Evolutionary conservation across 2,888 invertebrate genomes (phyloP), one percentile per base, ranked within the genome.

Genomic region (Andricus curvator): DNA sequence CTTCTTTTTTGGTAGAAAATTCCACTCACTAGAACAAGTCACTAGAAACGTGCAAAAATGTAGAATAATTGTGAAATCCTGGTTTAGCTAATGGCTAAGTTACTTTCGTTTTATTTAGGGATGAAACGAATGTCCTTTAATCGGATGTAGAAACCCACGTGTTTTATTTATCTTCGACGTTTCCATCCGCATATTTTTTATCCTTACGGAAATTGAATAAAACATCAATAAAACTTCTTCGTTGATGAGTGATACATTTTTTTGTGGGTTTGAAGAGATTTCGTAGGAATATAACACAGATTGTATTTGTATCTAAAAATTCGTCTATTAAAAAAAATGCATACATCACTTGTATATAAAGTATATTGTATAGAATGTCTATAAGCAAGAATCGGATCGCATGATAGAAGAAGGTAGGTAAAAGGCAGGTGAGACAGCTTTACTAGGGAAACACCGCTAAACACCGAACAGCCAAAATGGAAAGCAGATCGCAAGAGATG

Each of bases 181-280:
- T 81, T 85, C 79, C 89, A 89, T 80, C 91, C 90, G 81, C 90
- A 91, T 87, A 88, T 91, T 84, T 90, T 90, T 81, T 90, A 89
- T 84, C 89, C 91, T 87, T 90, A 89, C 88, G 88, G 90, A 86
- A 29, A 66, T 9, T 33, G 5, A 17, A 48, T 66, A 8, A 25
- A 33, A 66, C 9, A 33, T 20, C 20, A 33, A 33, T 37, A 66
- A 66, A n/a, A 2, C 11, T 66, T n/a, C 4, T n/a, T 56, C 5
- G 56, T 11, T 3, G 56, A n/a, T 8, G 56, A 3, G 0, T 3
- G 3, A 56, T 56, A 9, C 5, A 9, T n/a, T 56, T n/a, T 56
- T n/a, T 3, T 2, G 9, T 6, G n/a, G 9, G 9, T 9, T n/a
- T 9, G 9, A 56, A n/a, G n/a, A n/a, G 6, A 56, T n/a, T 56